Evolutionary conservation across 2,888 invertebrate species (phyloP).

Genomic region (Agrenia bidenticulata): DNA sequence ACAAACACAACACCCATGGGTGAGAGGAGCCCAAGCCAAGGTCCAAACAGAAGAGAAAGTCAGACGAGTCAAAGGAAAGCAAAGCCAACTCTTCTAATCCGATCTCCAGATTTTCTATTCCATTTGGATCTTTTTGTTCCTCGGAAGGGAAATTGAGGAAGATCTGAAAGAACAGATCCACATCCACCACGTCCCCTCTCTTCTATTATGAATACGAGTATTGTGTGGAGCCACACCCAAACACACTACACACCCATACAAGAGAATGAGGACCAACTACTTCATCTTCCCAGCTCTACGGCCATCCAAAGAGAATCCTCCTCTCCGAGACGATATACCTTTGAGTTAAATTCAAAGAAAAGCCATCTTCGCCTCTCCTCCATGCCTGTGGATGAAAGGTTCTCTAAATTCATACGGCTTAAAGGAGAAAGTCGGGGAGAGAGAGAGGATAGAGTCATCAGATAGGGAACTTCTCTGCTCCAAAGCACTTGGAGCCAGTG

Average conservation of each 20-base stretch:
- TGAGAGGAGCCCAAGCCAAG: neutral
- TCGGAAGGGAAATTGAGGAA: neutral
- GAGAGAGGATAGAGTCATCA: neutral
- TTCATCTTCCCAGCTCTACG: neutral
- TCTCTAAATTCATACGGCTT: slow-evolving; percentile 20
- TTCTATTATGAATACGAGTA: neutral
- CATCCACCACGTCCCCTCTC: neutral
- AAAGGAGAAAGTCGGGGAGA: neutral
- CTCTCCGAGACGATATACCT: neutral
- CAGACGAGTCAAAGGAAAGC: neutral
- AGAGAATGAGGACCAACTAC: neutral
- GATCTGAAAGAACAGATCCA: no score
- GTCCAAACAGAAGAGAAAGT: neutral
- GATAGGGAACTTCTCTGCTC: no score
- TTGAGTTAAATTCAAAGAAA: slow-evolving; percentile 13
- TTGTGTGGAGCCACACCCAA: slow-evolving; percentile 8
- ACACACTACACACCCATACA: neutral
- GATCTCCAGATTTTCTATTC: slow-evolving; percentile 8
- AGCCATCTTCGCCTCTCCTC: slow-evolving; percentile 15
- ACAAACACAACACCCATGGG: slow-evolving; percentile 7
- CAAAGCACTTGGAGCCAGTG: neutral
- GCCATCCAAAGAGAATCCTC: neutral
- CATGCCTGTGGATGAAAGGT: slow-evolving; percentile 17
- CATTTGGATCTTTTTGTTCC: neutral
- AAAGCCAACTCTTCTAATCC: slow-evolving; percentile 7